These are phyloP conservation scores for Progne subis DNA, from an alignment of 2,113 vertebrate genomes.

Conservation along the genomic window DNA sequence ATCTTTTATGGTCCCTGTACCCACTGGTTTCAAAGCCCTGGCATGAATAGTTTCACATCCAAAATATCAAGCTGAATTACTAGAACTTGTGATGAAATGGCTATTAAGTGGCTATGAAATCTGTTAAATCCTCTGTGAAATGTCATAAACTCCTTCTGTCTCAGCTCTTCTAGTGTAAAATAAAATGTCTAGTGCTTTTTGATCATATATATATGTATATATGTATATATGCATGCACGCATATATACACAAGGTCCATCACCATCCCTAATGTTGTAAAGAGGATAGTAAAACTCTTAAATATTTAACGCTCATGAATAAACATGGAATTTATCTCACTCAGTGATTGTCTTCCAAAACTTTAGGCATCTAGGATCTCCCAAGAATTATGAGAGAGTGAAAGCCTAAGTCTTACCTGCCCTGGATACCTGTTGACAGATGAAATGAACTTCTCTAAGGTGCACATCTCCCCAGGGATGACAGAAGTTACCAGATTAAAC, in stretches of 20 bases:
- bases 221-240: accelerated
- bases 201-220: accelerated
- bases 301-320: neutral
- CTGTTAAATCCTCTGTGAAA: neutral
- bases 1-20: neutral
- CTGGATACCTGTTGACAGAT: neutral
- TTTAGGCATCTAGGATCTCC: neutral
- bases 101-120: neutral
- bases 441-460: neutral
- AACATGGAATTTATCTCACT: neutral
- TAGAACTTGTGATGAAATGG: neutral
- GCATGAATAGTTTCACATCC: neutral
- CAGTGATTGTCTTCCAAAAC: neutral
- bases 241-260: accelerated
- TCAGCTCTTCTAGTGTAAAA: neutral
- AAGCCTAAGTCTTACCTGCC: neutral
- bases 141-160: neutral
- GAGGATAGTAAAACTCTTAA: neutral
- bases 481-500: neutral
- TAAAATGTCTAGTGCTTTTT: neutral
- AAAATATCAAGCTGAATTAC: neutral
- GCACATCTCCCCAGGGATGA: neutral
- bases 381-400: neutral
- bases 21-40: neutral
- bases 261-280: neutral